These are phyloP conservation scores for Neoarius graeffei DNA, from an alignment of 2,113 vertebrate species.

Conservation along the genomic window DNA sequence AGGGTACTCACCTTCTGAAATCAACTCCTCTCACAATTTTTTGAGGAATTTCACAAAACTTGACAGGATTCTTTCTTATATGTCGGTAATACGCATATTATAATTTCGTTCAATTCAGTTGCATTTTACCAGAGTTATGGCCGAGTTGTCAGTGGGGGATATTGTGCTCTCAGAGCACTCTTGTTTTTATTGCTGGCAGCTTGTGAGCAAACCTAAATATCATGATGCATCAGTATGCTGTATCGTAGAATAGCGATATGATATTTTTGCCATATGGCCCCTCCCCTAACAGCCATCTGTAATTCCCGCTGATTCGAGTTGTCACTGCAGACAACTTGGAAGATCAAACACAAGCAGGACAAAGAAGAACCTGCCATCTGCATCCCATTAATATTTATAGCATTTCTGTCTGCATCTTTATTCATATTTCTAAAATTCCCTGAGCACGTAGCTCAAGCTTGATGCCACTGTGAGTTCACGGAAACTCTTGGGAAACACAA, in stretches of 20 bases:
- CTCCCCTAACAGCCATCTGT: neutral
- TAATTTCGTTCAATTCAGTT: no score
- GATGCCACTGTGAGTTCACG: neutral
- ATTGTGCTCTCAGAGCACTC: no score
- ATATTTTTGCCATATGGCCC: neutral
- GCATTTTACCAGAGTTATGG: no score
- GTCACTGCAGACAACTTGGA: constrained; percentile 33
- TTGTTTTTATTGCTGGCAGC: neutral
- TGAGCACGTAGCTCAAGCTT: neutral
- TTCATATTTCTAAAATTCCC: constrained; percentile 15
- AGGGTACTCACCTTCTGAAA: no score
- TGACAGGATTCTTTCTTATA: no score
- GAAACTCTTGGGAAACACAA: neutral
- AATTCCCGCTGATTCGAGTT: neutral
- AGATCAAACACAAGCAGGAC: constrained; percentile 35
- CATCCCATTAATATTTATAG: constrained; percentile 49
- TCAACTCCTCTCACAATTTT: no score
- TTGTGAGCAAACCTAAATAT: neutral
- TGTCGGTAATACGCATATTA: no score
- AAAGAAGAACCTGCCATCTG: constrained; percentile 16
- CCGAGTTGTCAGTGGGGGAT: no score
- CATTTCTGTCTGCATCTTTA: constrained; percentile 21
- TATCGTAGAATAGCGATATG: neutral
- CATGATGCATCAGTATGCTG: neutral
- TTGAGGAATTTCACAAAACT: no score